Evolutionary conservation across 2,113 vertebrate genomes (phyloP), one percentile per base, ranked within the genome.

Genomic region (Hemiprocne comata): DNA sequence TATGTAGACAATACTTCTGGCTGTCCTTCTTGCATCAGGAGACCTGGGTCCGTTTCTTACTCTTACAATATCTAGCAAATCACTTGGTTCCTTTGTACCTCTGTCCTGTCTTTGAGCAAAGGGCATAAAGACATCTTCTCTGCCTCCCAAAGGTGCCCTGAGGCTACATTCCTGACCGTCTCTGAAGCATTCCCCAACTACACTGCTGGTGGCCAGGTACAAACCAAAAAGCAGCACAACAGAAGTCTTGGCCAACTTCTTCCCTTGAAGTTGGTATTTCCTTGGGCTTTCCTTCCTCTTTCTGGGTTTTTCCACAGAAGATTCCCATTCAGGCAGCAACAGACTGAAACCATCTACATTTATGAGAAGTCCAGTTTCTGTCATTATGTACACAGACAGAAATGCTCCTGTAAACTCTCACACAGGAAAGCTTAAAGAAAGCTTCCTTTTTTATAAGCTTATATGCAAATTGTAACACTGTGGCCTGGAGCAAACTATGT

Each of bases 241-340:
- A 72, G 3, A 51, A 70, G 28, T 38, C 77, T 36, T 62, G 72
- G 77, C 77, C 85, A 93, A 58, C 31, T 75, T 91, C 31, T 75
- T 21, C 44, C 31, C 74, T 82, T 92, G 28, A 76, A 76, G 31
- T 11, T 57, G 19, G 36, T 60, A 87, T 87, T 97, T 93, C 81
- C 81, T 85, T 93, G 89, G 57, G n/a, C 55, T 82, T 94, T 92
- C 83, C 86, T 93, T 95, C 77, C 84, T 92, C 88, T 78, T 93
- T 89, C 76, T 91, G 83, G 44, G 73, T 92, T 96, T 96, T 96
- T 94, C 88, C 94, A 97, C 70, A 73, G 92, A 90, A 96, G 66
- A 81, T 78, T 92, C 50, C 76, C 73, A 88, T 55, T 89, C 73
- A 78, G 55, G 79, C n/a, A 93, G 44, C 0, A 5, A 75, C 73